Evolutionary conservation across 2,113 vertebrate genomes (phyloP).

Genomic region (Cyanistes caeruleus): DNA sequence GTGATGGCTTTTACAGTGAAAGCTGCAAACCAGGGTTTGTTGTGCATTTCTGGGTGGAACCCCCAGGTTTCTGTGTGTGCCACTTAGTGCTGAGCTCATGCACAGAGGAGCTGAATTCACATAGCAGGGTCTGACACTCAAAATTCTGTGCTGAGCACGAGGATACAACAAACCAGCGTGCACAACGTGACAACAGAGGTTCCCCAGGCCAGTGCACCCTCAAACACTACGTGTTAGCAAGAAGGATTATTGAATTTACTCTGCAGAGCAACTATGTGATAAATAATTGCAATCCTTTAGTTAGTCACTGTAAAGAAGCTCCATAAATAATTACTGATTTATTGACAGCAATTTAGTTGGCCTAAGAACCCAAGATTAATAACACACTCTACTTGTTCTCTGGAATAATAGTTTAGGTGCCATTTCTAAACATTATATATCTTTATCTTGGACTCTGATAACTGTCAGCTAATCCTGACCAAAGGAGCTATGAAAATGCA

Average conservation of each 20-base stretch:
- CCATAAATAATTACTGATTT: slow-evolving; percentile 47
- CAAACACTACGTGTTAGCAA: not conserved
- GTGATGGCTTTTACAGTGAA: not conserved
- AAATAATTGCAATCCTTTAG: not conserved
- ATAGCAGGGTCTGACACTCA: not conserved
- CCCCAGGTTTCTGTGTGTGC: fast-evolving
- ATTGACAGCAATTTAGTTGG: slow-evolving; percentile 20
- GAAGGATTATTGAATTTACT: not conserved
- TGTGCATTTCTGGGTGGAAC: too few relatives aligned
- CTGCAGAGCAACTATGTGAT: not conserved
- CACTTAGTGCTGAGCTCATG: not conserved
- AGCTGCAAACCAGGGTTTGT: not conserved
- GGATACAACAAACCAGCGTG: fast-evolving
- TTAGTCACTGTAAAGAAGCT: not conserved
- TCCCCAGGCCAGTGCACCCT: not conserved
- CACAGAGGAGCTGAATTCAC: not conserved
- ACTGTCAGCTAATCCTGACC: not conserved
- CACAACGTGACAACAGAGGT: fast-evolving
- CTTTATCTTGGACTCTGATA: slow-evolving; percentile 22
- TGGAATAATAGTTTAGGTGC: not conserved
- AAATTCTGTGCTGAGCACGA: not conserved
- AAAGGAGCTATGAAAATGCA: not conserved
- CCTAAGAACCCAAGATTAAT: slow-evolving; percentile 25
- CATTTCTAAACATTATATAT: slow-evolving; percentile 15
- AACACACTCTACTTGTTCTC: not conserved